Base-by-base conservation (phyloP, 2,797 vertebrate genomes). In the Myotis vivesi region DNA sequence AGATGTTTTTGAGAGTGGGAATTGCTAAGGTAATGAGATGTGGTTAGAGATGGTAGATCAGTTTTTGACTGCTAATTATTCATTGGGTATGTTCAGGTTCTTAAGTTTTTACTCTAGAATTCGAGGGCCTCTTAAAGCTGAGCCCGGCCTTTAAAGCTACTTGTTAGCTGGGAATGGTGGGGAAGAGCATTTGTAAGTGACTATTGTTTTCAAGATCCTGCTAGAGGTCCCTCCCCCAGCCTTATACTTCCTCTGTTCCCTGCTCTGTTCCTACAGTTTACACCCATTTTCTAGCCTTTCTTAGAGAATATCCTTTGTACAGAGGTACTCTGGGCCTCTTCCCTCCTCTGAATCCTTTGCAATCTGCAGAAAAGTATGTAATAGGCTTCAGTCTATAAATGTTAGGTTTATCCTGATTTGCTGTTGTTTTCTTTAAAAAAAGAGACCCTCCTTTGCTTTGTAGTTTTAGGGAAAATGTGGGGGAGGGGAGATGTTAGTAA, bases 151-250 rank as follows among this genome's bases (percentile, higher is more conserved):
- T 20, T 30, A 7, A 25, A 81, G 6, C 81, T 86, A 4, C 36
- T 92, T 28, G 72, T 30, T 55, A 59, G 33, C 49, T 77, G 76
- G 71, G 23, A 71, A 71, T 69, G 75, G 75, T 91, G 44, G 41
- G 86, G 62, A 57, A 44, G 33, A 30, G 66, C 36, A 44, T 57
- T 89, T n/a, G 28, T 64, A 25, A 93, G 46, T n/a, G 30, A 79
- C 87, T 83, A 38, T 95, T 95, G 95, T 96, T 94, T 86, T 51
- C 80, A 23, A 82, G 76, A 90, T 92, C 92, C 76, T 88, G 64
- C 20, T 20, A 62, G 36, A 51, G 38, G 86, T 88, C 30, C 80
- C 91, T 94, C 95, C 94, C 92, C 92, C 80, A 87, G 53, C 87
- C 84, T 79, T 82, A 59, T 33, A 62, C 86, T 92, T 95, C 93